Evolutionary conservation across 2,113 vertebrate species (phyloP).

Genomic region (Notothenia coriiceps): DNA sequence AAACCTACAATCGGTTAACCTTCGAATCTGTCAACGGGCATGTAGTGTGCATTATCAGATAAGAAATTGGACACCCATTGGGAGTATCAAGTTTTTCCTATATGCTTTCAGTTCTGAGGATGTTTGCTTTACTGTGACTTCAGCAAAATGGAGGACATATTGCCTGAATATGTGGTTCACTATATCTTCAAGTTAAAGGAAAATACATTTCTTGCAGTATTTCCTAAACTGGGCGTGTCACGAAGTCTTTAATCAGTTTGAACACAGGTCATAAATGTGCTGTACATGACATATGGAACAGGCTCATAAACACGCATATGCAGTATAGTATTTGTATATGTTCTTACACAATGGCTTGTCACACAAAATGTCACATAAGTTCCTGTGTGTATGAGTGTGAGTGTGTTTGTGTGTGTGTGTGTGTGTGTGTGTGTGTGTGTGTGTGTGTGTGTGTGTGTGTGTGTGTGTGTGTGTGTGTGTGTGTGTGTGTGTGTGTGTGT

Average conservation of each 20-base stretch:
- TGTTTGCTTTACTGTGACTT: too few relatives aligned
- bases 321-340: not conserved
- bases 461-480: too few relatives aligned
- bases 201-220: constrained; percentile 40
- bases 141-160: constrained; percentile 15
- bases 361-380: not conserved
- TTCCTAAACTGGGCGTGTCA: constrained; percentile 21
- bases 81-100: too few relatives aligned
- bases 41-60: too few relatives aligned
- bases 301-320: not conserved
- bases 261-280: not conserved
- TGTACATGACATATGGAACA: not conserved
- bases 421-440: not conserved
- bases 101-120: too few relatives aligned
- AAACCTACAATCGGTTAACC: not conserved
- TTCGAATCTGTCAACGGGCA: too few relatives aligned
- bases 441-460: too few relatives aligned
- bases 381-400: not conserved
- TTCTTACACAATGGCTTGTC: not conserved
- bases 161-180: not conserved
- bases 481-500: not conserved
- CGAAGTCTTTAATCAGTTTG: not conserved
- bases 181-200: constrained; percentile 13
- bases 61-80: too few relatives aligned
- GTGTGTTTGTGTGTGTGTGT: too few relatives aligned